Evolutionary conservation across 2,888 invertebrate genomes (phyloP), one percentile per base, ranked within the genome.

Genomic region (Polyommatus icarus): DNA sequence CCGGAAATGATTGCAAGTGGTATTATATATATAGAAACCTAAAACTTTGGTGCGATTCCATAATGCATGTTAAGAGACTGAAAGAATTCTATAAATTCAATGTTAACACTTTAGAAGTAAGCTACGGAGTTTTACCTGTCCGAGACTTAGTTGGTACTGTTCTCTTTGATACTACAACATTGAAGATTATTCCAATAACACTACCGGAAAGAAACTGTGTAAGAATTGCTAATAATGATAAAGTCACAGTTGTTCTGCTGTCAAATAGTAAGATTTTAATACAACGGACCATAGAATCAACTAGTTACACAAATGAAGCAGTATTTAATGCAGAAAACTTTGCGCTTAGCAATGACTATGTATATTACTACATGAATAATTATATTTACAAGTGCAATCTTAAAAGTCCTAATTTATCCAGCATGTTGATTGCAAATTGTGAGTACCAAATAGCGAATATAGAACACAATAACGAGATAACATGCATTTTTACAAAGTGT

Each of bases 1-100:
- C 86, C 8, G 89, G 89, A 0, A 85, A 83, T 8, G 86, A 88
- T 50, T 86, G 87, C 36, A 83, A 81, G 59, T 93, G 92, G 91
- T 88, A 88, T 78, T 85, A 91, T 78, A 86, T 92, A 2, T 92
- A 90, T 79, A 90, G 85, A 78, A 93, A 92, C 80, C 80, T 92
- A 5, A 84, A 82, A 79, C 84, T 84, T 81, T 93, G 92, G 92
- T 81, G 84, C 0, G 84, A 87, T 71, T 81, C 90, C 2, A 81
- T 85, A 0, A 78, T 77, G 15, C 85, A 82, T 18, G 84, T 87
- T 1, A 85, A 80, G 79, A 87, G 84, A 10, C 50, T 88, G 0
- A 84, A 85, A 10, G 88, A 90, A 75, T 92, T 90, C 67, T 90
- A 90, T 78, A 89, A 88, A 78, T 91, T 92, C 79, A 83, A 87